Evolutionary conservation across 2,113 vertebrate species (phyloP).

Genomic region (Myotis davidii): DNA sequence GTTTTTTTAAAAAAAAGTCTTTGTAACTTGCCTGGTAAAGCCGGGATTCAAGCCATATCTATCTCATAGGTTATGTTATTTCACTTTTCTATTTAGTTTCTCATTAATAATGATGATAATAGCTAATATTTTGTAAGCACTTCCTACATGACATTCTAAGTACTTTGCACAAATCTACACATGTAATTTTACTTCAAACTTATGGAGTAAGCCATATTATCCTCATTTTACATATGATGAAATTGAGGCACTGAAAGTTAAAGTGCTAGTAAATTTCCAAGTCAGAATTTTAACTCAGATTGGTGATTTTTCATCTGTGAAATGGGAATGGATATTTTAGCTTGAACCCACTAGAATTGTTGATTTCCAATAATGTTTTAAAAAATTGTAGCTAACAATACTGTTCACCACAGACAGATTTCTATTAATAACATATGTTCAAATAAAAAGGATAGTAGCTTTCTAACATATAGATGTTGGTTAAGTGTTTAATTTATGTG

Average conservation of each 20-base stretch:
- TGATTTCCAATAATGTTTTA: background rate
- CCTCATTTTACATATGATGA: background rate
- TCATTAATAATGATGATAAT: background rate
- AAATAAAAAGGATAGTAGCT: background rate
- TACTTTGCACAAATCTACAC: background rate
- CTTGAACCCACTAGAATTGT: background rate
- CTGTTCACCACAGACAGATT: background rate
- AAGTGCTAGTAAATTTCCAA: background rate
- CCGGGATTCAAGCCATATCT: background rate
- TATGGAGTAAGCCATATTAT: background rate
- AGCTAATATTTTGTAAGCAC: background rate
- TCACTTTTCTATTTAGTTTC: background rate
- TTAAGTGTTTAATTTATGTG: background rate
- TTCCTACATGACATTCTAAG: background rate
- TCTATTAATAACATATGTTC: background rate
- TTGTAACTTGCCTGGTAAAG: background rate
- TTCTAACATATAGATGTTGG: background rate
- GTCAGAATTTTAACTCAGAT: background rate
- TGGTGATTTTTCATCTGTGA: background rate
- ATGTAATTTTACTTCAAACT: background rate
- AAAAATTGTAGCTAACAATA: background rate
- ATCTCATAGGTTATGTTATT: background rate
- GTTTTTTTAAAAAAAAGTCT: background rate
- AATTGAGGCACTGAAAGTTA: background rate
- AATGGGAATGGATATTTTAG: constrained; percentile 3